Evolutionary conservation across 2,888 invertebrate species (phyloP).

Genomic region (Callimorpha dominula): DNA sequence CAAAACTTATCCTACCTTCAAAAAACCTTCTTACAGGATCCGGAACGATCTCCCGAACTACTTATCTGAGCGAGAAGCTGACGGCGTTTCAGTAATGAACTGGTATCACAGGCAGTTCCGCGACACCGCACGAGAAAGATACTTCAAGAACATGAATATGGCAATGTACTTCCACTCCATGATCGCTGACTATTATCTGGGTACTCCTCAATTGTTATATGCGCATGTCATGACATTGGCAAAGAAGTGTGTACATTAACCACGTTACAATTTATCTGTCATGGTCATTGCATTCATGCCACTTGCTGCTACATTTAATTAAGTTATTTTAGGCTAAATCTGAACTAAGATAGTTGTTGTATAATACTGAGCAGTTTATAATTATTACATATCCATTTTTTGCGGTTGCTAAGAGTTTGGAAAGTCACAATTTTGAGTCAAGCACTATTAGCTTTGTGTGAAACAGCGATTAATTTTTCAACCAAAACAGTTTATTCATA

Average conservation of each 20-base stretch:
- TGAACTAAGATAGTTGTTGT: neutral
- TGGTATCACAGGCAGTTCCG: constrained; percentile 99
- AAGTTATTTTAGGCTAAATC: neutral
- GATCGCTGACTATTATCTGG: constrained; percentile 99
- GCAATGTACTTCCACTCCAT: constrained; percentile 98
- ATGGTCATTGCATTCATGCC: neutral
- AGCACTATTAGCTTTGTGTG: too few relatives aligned
- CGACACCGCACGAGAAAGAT: constrained; percentile 97
- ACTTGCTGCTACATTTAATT: neutral
- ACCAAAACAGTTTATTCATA: too few relatives aligned
- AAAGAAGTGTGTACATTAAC: too few relatives aligned
- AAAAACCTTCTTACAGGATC: constrained; percentile 87
- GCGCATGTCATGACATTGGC: too few relatives aligned
- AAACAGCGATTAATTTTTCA: too few relatives aligned
- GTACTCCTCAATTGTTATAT: constrained; percentile 67
- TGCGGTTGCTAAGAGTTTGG: too few relatives aligned
- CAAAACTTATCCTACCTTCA: neutral
- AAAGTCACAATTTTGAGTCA: too few relatives aligned
- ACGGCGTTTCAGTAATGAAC: constrained; percentile 98
- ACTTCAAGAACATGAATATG: constrained; percentile 99
- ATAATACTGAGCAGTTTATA: neutral
- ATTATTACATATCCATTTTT: neutral
- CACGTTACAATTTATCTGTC: too few relatives aligned
- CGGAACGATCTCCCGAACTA: constrained; percentile 98
- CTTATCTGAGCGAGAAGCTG: constrained; percentile 98